phyloP scores from a whole-genome alignment of 2,888 invertebrate species.

The Linyphia triangularis region DNA sequence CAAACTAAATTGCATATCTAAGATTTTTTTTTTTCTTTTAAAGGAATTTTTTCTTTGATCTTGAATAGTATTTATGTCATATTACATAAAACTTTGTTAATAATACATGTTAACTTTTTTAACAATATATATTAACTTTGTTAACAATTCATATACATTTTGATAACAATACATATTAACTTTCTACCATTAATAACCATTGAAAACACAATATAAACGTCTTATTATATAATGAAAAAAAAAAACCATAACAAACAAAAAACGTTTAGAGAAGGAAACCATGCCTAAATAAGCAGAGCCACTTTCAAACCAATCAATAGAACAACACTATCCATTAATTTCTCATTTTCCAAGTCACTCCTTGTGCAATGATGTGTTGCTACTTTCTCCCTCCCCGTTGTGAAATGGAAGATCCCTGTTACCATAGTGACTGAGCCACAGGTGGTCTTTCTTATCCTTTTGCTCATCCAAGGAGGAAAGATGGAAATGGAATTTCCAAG shows the following conservation, averaged over 20 bases:
- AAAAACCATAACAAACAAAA: not conserved
- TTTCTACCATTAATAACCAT: too few relatives aligned
- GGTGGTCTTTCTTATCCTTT: constrained; percentile 73
- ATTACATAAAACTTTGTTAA: too few relatives aligned
- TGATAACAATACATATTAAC: too few relatives aligned
- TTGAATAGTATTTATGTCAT: too few relatives aligned
- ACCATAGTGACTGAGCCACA: constrained; percentile 67
- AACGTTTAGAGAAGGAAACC: constrained; percentile 16
- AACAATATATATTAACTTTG: too few relatives aligned
- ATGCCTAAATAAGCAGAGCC: constrained; percentile 40
- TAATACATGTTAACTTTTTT: too few relatives aligned
- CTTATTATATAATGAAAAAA: too few relatives aligned
- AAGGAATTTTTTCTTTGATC: too few relatives aligned
- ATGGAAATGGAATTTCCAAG: constrained; percentile 67
- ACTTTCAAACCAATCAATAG: constrained; percentile 66
- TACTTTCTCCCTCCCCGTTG: not conserved
- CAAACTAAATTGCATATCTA: too few relatives aligned
- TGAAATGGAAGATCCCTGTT: constrained; percentile 39
- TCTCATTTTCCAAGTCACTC: constrained; percentile 70
- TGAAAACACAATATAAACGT: too few relatives aligned
- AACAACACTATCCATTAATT: constrained; percentile 73
- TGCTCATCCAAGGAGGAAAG: constrained; percentile 49
- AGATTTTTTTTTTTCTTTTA: too few relatives aligned
- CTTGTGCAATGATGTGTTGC: constrained; percentile 1
- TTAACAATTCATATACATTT: too few relatives aligned